These are phyloP conservation scores for Pachycephala philippinensis DNA, from an alignment of 2,113 vertebrate species.

Conservation along the genomic window DNA sequence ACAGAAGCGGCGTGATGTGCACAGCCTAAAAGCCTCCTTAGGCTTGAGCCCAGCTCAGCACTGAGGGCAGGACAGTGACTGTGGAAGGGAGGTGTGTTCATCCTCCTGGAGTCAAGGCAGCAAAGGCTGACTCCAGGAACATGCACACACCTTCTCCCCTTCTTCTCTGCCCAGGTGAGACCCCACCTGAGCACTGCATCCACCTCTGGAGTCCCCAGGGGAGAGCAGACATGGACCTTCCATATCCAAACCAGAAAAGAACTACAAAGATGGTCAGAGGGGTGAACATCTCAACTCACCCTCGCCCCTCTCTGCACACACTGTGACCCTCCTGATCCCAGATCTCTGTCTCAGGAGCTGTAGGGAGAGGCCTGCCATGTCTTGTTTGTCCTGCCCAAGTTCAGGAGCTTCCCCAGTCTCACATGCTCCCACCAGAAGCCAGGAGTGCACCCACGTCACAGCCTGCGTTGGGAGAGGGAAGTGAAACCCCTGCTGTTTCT, in stretches of 20 bases:
- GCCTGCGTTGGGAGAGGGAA: neutral
- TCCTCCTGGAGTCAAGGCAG: neutral
- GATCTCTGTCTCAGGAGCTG: neutral
- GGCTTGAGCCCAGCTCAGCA: neutral
- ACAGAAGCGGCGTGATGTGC: neutral
- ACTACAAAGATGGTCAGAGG: neutral
- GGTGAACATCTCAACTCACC: neutral
- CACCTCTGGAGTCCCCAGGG: neutral
- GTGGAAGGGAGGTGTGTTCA: neutral
- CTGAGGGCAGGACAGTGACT: neutral
- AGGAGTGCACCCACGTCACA: neutral
- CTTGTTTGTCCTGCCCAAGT: neutral
- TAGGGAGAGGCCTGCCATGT: neutral
- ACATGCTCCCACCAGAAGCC: neutral
- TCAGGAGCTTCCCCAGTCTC: neutral
- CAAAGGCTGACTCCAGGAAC: neutral
- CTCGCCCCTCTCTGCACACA: accelerated
- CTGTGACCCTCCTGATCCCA: accelerated
- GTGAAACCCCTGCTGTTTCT: neutral
- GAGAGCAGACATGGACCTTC: neutral
- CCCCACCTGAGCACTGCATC: neutral
- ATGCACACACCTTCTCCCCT: neutral
- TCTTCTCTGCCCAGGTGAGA: neutral
- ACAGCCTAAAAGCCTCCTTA: neutral
- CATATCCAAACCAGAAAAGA: neutral